Base-by-base conservation (phyloP, 37 sponge, comb jelly and placozoan genomes). In the Ianthella basta region DNA sequence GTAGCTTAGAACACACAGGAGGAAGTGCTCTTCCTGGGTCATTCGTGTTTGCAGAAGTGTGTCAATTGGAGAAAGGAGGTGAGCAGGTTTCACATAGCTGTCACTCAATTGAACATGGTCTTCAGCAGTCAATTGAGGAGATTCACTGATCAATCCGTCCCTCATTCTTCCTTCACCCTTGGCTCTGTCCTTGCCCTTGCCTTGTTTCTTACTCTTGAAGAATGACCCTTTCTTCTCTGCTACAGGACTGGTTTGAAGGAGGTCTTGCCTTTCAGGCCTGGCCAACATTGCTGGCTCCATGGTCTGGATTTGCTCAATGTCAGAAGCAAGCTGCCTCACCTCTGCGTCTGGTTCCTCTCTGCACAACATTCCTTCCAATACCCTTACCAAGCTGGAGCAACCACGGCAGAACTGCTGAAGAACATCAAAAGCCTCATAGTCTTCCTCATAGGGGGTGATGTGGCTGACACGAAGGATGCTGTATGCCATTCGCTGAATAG, bases 241-340 rank as follows among this genome's bases (percentile, higher is more conserved):
- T 85, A 32, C 4, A 88, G 60, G 20, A 82, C 92, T n/a, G 85
- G 55, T 27, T 60, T 32, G 39, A 91, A 54, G 34, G 87, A 88
- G 50, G 50, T 44, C 50, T 8, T 44, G 50, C 3, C 8, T 10
- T 44, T 8, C 50, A 10, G 50, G 50, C 50, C 50, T 44, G 50
- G 50, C 8, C 6, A 44, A 10, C 50, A 44, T 8, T 10, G 3
- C 50, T 44, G 50, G 50, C 8, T 44, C 50, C 50, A 10, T 44
- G 50, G 3, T 44, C 50, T 44, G 50, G 6, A 44, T 44, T 3
- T 44, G 6, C 3, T 3, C 8, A 12, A 75, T 13, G 25, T 75
- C 53, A 40, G 16, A 14, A 4, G 53, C 78, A 40, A 75, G 37
- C 16, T 41, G 32, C 25, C n/a, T 32, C 8, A 75, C 3, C 29